Conservation (phyloP, 2,888 invertebrate genomes). For the Anagyrus pseudococci region DNA sequence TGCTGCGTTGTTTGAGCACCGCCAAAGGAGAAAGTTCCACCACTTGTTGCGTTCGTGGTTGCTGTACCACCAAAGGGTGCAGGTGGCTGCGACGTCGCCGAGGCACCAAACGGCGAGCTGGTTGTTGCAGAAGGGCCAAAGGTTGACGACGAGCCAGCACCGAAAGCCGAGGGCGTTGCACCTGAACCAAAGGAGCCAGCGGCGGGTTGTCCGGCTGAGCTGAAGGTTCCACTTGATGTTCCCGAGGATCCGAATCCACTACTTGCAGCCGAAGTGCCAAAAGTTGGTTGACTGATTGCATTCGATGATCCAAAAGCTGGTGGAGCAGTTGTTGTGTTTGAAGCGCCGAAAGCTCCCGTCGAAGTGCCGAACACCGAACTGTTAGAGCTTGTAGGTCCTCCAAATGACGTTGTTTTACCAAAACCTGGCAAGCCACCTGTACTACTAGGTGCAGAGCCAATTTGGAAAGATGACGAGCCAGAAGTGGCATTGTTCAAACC, state of each 20-base stretch:
- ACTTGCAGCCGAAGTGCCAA: slow-evolving; percentile 32
- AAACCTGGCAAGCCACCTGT: slow-evolving; percentile 19
- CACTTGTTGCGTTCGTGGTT: not conserved
- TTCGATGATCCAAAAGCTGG: slow-evolving; percentile 32
- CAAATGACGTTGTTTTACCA: slow-evolving; percentile 30
- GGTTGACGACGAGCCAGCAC: slow-evolving; percentile 21
- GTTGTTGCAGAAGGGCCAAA: not conserved
- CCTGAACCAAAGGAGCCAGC: slow-evolving; percentile 29
- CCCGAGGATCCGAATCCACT: no score
- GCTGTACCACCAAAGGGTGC: not conserved
- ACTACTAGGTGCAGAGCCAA: slow-evolving; percentile 2
- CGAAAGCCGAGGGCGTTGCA: slow-evolving; percentile 37
- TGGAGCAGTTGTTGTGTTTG: slow-evolving; percentile 10
- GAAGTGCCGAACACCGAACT: slow-evolving; percentile 31
- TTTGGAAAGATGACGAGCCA: slow-evolving; percentile 17
- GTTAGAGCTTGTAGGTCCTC: not conserved
- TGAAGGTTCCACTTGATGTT: slow-evolving; percentile 6
- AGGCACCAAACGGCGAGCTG: slow-evolving; percentile 13
- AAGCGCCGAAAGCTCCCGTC: slow-evolving; percentile 30
- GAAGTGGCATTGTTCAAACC: not conserved
- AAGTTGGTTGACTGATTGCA: slow-evolving; percentile 31
- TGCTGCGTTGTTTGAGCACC: slow-evolving; percentile 4
- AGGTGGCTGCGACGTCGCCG: not conserved
- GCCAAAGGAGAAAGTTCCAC: slow-evolving; percentile 1
- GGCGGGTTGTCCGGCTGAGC: no score